phyloP scores from a whole-genome alignment of 2,113 vertebrate species.

The Phylloscopus trochilus region DNA sequence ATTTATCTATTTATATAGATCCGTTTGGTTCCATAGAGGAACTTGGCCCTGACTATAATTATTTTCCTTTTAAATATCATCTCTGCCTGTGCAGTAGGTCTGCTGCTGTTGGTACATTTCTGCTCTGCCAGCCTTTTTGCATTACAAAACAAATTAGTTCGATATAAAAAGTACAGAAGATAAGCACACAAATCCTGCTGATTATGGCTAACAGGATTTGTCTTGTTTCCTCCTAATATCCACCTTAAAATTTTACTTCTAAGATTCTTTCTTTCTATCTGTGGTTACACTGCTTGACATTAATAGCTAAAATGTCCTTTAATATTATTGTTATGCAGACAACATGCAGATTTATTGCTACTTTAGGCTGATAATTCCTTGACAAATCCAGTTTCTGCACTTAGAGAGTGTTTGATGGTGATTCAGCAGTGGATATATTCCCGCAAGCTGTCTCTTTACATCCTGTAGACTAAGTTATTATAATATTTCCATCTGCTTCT shows the following conservation, averaged over 20 bases:
- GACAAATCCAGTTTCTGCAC: neutral
- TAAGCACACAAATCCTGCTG: neutral
- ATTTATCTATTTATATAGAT: neutral
- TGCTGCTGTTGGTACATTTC: neutral
- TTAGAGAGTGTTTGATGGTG: neutral
- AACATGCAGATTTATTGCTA: neutral
- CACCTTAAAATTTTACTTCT: neutral
- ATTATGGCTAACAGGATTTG: neutral
- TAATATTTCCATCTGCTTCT: neutral
- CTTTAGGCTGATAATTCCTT: neutral
- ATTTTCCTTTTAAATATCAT: neutral
- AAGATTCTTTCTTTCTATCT: neutral
- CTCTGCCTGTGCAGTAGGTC: neutral
- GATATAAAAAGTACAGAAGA: neutral
- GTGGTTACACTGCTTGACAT: neutral
- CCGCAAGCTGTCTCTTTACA: neutral
- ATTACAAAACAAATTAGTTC: neutral
- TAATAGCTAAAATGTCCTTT: neutral
- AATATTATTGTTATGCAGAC: neutral
- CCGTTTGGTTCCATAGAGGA: neutral
- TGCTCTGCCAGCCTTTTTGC: neutral
- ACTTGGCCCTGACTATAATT: neutral
- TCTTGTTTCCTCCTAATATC: neutral
- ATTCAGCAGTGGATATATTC: neutral
- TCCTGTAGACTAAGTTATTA: neutral